Evolutionary conservation across 1,140 invertebrate genomes (phyloP), one percentile per base, ranked within the genome.

Genomic region (Panagrolaimus sp.): DNA sequence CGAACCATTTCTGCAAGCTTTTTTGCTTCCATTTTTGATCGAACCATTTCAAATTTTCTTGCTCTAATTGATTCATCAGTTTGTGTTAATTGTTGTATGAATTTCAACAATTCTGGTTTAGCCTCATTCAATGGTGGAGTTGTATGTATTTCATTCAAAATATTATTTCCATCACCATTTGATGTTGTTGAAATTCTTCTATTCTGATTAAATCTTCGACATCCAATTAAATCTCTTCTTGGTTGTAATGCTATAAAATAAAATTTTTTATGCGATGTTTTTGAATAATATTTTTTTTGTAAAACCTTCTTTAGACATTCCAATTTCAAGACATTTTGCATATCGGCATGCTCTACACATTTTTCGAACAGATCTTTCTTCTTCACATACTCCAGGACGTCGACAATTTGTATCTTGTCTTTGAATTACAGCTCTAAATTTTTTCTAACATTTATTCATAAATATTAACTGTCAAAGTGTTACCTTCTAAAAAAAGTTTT

Each of bases 281-380:
- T 38, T 4, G 7, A 38, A 7, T 38, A 7, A 7, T 38, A 38
- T 38, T 38, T 38, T 38, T 38, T 38, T 38, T 38, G 32, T 38
- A 38, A 38, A 38, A 64, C 95, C 94, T 45, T 88, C 87, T 77
- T 86, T 86, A 72, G 87, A 88, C 87, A 88, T 88, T 44, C 87
- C 87, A 32, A 86, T 87, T 70, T 86, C 84, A 0, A 87, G 45
- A 71, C 87, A 88, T 77, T 86, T 87, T 68, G 77, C 21, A 44
- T 71, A 72, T 15, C 52, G 45, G 48, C 71, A 72, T 9, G 71
- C 75, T 17, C 69, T 17, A 43, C 75, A 76, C 62, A 76, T 87
- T 77, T 89, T 87, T 43, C 89, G 76, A 77, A 89, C 88, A 0
- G 92, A 94, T 84, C 96, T 97, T 84, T 98, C 94, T 1, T 98